These are phyloP conservation scores for Trichomalopsis sarcophagae DNA, from an alignment of 1,140 invertebrate species.

Conservation along the genomic window DNA sequence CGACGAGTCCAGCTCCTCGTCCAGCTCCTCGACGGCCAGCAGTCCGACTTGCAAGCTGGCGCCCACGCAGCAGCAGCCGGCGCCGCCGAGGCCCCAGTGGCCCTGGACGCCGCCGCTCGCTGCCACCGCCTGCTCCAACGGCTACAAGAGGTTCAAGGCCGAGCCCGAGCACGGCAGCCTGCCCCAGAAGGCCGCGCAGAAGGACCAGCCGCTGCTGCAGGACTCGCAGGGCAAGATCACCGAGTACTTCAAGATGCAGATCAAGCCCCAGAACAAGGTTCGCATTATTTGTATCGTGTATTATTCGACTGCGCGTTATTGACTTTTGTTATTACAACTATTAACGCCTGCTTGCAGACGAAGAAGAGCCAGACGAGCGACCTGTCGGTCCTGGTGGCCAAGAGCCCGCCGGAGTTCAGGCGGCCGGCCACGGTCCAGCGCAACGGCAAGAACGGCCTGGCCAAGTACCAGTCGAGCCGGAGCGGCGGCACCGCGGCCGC, in stretches of 20 bases:
- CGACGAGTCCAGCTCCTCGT: slow-evolving; percentile 55
- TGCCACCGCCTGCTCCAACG: slow-evolving; percentile 67
- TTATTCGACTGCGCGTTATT: too few relatives aligned
- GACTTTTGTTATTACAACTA: too few relatives aligned
- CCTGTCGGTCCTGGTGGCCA: slow-evolving; percentile 69
- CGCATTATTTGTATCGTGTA: too few relatives aligned
- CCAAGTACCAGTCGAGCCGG: slow-evolving; percentile 64
- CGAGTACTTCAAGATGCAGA: slow-evolving; percentile 87
- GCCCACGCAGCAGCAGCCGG: slow-evolving; percentile 60
- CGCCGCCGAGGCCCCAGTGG: slow-evolving; percentile 68
- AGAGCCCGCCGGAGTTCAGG: slow-evolving; percentile 69
- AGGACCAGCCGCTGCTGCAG: slow-evolving; percentile 59
- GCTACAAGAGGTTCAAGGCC: slow-evolving; percentile 69
- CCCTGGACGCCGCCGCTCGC: slow-evolving; percentile 73
- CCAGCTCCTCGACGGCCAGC: slow-evolving; percentile 62
- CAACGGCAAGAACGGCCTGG: slow-evolving; percentile 68
- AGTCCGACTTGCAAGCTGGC: slow-evolving; percentile 70
- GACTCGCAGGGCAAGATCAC: slow-evolving; percentile 82
- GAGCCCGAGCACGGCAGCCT: slow-evolving; percentile 69
- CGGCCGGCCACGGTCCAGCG: slow-evolving; percentile 70
- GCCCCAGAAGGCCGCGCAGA: slow-evolving; percentile 59
- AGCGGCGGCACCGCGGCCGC: slow-evolving; percentile 55
- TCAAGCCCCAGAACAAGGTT: slow-evolving; percentile 79
- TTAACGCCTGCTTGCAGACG: slow-evolving; percentile 26
- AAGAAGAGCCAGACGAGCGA: slow-evolving; percentile 65